Conservation (phyloP, 2,113 vertebrate species). For the Oxygymnocypris stewartii region DNA sequence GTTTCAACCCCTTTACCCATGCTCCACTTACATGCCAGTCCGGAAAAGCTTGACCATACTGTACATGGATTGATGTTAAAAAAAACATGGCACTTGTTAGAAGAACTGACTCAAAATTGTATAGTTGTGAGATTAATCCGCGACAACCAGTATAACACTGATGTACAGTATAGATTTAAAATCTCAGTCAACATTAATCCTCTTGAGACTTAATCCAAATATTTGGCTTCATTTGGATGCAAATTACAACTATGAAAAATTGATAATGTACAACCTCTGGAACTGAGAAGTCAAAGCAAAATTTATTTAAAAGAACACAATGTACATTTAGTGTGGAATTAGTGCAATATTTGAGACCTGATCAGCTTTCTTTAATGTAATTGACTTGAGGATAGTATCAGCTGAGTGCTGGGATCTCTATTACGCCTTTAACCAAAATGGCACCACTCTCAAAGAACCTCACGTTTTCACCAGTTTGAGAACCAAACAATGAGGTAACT, state of each 20-base stretch:
- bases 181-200: not conserved
- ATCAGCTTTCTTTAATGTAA: not conserved
- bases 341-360: not conserved
- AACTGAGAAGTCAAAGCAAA: conserved; percentile 1
- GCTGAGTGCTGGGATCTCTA: not conserved
- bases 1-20: not conserved
- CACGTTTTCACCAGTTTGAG: not conserved
- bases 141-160: not conserved
- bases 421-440: not conserved
- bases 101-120: not conserved
- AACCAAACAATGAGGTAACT: not conserved
- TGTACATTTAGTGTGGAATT: not conserved
- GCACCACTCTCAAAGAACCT: not conserved
- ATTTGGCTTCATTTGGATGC: not conserved
- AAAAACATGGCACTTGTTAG: not conserved
- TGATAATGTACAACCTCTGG: conserved; percentile 16
- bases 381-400: not conserved
- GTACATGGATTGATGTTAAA: not conserved
- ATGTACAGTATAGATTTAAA: not conserved
- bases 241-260: not conserved
- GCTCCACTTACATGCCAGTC: not conserved
- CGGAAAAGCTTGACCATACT: not conserved
- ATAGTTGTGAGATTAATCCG: not conserved
- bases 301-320: conserved; percentile 4
- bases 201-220: not conserved